Evolutionary conservation across 2,888 invertebrate genomes (phyloP), one percentile per base, ranked within the genome.

Genomic region (Torymus texanus): DNA sequence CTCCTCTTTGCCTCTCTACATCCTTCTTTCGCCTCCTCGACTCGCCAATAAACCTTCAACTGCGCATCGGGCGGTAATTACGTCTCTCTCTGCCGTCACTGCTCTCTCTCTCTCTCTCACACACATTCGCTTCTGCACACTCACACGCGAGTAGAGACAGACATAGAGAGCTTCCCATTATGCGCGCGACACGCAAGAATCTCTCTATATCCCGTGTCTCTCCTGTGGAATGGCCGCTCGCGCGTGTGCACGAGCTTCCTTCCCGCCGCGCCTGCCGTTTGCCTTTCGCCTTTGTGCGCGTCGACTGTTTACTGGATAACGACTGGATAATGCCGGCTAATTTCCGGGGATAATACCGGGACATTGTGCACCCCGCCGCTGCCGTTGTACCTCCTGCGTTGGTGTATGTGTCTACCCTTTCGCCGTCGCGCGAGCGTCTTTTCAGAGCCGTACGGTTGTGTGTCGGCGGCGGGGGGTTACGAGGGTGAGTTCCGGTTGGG

Each of bases 321-420:
- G 78, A 81, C 76, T 76, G 81, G 75, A 80, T 77, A 83, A 79
- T 80, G 78, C 80, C 77, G 70, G 72, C 81, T 83, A 83, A 82
- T 83, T 83, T 79, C 77, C 78, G 68, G 70, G 65, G 67, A 83
- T 81, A 82, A 81, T 82, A 73, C 81, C 55, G 62, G 16, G 77
- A 76, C 74, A 77, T 75, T 78, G 67, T 78, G 77, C 75, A 62
- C 53, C 67, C 61, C 67, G 51, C 66, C 66, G 75, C 83, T 61
- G 68, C 51, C 59, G 66, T 50, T 68, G 14, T 24, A 3, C 24
- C 24, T 14, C 55, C 50, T 8, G 59, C 13, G 16, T 56, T 24
- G 24, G 58, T 58, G 56, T 41, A 41, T 41, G 41, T 41, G 41
- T 8, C 5, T 41, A 41, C 56, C 70, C 41, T 58, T 59, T 65